Percentiles rank a stretch among this genome's conserved stretches.
Conservation (phyloP, 2,888 invertebrate species). For the Polydrusus tereticollis region DNA sequence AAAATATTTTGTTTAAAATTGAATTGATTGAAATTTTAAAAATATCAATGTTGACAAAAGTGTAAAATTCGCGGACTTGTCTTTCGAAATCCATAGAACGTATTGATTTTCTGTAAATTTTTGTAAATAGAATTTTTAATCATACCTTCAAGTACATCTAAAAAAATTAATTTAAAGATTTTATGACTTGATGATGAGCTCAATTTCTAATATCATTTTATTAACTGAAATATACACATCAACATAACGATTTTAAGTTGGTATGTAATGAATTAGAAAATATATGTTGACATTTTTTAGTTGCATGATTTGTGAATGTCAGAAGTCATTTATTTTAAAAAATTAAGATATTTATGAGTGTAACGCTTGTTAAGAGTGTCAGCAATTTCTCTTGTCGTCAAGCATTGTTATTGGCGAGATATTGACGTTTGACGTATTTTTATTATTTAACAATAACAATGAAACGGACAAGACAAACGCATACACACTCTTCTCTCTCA, state of each 20-base stretch:
- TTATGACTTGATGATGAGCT: neutral
- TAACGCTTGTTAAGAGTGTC: neutral
- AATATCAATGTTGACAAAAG: too few species aligned
- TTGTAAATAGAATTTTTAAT: neutral
- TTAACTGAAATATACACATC: too few species aligned
- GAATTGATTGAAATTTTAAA: too few species aligned
- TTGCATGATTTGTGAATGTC: too few species aligned
- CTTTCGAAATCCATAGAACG: neutral
- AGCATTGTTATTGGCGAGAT: constrained; percentile 34
- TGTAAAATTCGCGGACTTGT: neutral
- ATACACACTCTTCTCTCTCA: too few species aligned
- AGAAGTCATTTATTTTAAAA: too few species aligned
- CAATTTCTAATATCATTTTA: neutral
- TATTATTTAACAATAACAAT: constrained; percentile 7
- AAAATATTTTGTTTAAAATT: too few species aligned
- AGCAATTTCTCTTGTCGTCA: neutral
- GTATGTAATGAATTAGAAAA: too few species aligned
- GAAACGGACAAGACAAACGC: neutral
- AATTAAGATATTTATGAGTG: too few species aligned
- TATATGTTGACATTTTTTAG: too few species aligned
- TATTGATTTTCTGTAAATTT: neutral
- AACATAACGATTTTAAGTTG: too few species aligned
- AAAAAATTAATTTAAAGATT: neutral
- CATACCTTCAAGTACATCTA: neutral
- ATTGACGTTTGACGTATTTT: constrained; percentile 39